Evolutionary conservation across 2,888 invertebrate species (phyloP), one percentile per base, ranked within the genome.

Genomic region (Sphaerophoria taeniata): DNA sequence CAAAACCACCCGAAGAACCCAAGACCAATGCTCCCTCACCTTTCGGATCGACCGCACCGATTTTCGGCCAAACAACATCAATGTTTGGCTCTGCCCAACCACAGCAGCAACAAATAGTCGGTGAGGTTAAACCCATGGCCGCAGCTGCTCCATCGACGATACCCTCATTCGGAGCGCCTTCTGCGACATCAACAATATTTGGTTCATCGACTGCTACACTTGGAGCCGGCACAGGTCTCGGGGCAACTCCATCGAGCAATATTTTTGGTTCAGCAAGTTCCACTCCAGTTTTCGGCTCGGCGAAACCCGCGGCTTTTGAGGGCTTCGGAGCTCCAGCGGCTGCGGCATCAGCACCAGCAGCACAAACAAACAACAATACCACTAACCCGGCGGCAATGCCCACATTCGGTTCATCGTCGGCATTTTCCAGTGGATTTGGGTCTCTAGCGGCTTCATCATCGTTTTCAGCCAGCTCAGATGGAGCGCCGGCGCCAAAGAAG

Each of bases 401-500:
- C 71, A 78, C 86, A 63, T 87, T 87, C 60, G 86, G 81, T 79
- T 65, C 87, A 80, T 74, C 87, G 78, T 74, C 88, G 79, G 77
- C 88, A 39, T 87, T 88, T 63, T 88, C 88, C 77, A 87, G 87
- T n/a, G 73, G 77, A 36, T 82, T 82, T 61, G 77, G 70, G 12
- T 73, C 82, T 6, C 63, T 87, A 49, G 69, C 87, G 60, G 78
- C 85, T 4, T 77, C 82, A n/a, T 71, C 86, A n/a, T 76, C 75
- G n/a, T n/a, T n/a, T 1, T 55, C 76, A 2, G 72, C 51, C 43
- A 77, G 58, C 24, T 73, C 77, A 63, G 88, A 88, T 80, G 88
- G 88, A 71, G 87, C 88, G 9, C 88, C 88, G 11, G 88, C 89
- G 24, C 86, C 89, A 11, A 89, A 89, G 60, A 90, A 89, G 83